phyloP scores from a whole-genome alignment of 2,797 vertebrate species.

The Orientallactaga sibirica region DNA sequence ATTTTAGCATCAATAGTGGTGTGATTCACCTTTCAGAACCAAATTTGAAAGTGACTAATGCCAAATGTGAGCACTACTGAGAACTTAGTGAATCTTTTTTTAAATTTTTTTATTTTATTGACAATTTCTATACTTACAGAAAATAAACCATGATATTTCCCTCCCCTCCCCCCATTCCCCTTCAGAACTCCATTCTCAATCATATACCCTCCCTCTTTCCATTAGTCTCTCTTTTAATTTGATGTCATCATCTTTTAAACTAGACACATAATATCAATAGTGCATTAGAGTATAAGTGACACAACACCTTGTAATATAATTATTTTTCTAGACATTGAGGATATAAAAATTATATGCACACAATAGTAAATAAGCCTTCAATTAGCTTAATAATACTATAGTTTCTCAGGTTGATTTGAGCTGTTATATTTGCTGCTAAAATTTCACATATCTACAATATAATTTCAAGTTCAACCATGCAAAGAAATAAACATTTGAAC shows the following conservation, averaged over 20 bases:
- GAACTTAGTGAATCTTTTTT: neutral
- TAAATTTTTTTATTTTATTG: too few species aligned
- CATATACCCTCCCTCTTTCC: too few species aligned
- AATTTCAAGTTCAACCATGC: constrained; percentile 37
- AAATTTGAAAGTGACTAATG: constrained; percentile 76
- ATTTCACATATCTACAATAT: constrained; percentile 21
- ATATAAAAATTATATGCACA: constrained; percentile 34
- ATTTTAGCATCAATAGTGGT: constrained; percentile 61
- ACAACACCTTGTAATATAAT: neutral
- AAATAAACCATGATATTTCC: too few species aligned
- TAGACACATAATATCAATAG: neutral
- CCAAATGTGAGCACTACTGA: constrained; percentile 57
- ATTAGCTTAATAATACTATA: constrained; percentile 26
- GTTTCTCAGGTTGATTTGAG: constrained; percentile 26
- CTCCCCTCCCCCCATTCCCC: too few species aligned
- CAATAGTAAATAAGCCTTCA: constrained; percentile 42
- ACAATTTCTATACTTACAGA: too few species aligned
- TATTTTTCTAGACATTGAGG: constrained; percentile 21
- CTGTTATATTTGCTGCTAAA: constrained; percentile 34
- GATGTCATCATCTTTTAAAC: neutral
- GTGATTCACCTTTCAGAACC: constrained; percentile 58
- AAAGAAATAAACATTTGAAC: constrained; percentile 24
- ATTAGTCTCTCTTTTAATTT: too few species aligned
- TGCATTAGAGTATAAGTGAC: neutral
- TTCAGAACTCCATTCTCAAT: too few species aligned